Conservation (phyloP, 1,140 invertebrate species). For the Apis dorsata region DNA sequence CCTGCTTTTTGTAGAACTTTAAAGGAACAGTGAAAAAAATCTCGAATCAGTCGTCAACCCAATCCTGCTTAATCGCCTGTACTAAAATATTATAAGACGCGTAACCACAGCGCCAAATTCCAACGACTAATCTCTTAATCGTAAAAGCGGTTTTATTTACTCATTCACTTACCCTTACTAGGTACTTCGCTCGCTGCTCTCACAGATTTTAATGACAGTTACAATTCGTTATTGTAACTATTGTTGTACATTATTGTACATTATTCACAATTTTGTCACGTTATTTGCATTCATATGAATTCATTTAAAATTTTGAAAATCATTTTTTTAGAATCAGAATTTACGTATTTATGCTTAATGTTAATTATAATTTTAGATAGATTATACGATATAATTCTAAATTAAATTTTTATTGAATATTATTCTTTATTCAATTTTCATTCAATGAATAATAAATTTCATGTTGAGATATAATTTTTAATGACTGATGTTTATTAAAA, state of each 20-base stretch:
- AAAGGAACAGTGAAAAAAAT: constrained; percentile 1
- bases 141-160: constrained; percentile 67
- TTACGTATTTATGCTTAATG: too few species aligned
- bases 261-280: neutral
- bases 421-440: too few species aligned
- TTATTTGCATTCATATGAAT: neutral
- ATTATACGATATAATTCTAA: neutral
- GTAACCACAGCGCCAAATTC: constrained; percentile 64
- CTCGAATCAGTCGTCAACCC: constrained; percentile 52
- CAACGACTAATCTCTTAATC: constrained; percentile 62
- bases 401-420: too few species aligned
- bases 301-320: too few species aligned
- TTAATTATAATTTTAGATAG: neutral
- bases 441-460: too few species aligned
- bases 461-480: too few species aligned
- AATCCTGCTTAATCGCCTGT: constrained; percentile 67
- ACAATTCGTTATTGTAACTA: neutral
- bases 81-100: constrained; percentile 68
- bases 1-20: too few species aligned
- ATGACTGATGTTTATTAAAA: too few species aligned
- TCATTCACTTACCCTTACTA: constrained; percentile 39
- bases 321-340: too few species aligned
- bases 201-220: constrained; percentile 56
- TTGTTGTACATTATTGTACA: constrained; percentile 17
- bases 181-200: constrained; percentile 48